These are phyloP conservation scores for Syngnathus rostellatus DNA, from an alignment of 2,797 vertebrate species.

Conservation along the genomic window DNA sequence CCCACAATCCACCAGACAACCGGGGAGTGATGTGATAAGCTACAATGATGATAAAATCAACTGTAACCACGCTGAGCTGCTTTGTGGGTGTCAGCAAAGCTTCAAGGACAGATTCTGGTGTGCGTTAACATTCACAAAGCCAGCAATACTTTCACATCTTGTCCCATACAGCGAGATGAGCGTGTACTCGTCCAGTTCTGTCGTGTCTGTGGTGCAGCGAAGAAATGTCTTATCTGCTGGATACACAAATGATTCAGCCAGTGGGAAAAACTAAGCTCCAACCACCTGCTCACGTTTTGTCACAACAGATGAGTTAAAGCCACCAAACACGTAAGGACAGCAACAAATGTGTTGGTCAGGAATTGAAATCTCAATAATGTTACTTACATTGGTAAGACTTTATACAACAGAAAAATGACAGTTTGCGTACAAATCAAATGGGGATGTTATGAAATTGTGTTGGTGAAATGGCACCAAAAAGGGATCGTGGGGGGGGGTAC, in stretches of 20 bases:
- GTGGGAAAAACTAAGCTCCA: constrained; percentile 5
- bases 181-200: neutral
- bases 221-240: constrained; percentile 3
- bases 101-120: neutral
- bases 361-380: neutral
- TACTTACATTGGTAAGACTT: too few species aligned
- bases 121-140: neutral
- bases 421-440: too few species aligned
- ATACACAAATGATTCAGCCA: constrained; percentile 6
- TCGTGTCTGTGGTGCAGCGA: constrained; percentile 3
- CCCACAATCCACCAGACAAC: neutral
- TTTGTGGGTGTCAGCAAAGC: neutral
- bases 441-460: too few species aligned
- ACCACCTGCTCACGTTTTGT: constrained; percentile 5
- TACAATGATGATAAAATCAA: neutral
- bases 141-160: constrained; percentile 3
- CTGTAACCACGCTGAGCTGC: neutral
- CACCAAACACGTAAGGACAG: neutral
- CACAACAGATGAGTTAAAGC: neutral
- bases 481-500: too few species aligned
- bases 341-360: neutral
- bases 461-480: too few species aligned
- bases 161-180: neutral
- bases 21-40: neutral
- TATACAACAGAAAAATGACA: too few species aligned